Evolutionary conservation across 2,888 invertebrate genomes (phyloP).

Genomic region (Tridacna gigas): DNA sequence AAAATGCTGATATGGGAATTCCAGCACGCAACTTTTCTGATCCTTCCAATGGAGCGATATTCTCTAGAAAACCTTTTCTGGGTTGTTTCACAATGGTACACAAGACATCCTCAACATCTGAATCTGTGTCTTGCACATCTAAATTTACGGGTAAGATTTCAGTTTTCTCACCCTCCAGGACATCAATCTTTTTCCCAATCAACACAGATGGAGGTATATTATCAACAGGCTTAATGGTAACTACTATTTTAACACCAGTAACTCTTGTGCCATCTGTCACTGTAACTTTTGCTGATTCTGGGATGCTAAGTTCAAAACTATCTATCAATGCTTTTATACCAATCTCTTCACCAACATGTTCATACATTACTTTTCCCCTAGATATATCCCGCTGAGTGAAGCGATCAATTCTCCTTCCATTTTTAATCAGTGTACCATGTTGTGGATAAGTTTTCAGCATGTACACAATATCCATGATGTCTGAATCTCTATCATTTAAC

Average conservation of each 20-base stretch:
- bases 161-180: slow-evolving; percentile 80
- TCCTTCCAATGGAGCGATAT: slow-evolving; percentile 81
- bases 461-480: slow-evolving; percentile 78
- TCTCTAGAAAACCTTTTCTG: slow-evolving; percentile 82
- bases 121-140: slow-evolving; percentile 81
- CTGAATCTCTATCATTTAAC: slow-evolving; percentile 80
- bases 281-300: slow-evolving; percentile 77
- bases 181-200: slow-evolving; percentile 73
- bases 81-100: slow-evolving; percentile 83
- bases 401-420: slow-evolving; percentile 70
- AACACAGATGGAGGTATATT: slow-evolving; percentile 80
- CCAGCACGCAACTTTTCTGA: slow-evolving; percentile 81
- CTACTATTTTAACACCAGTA: slow-evolving; percentile 74
- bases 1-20: slow-evolving; percentile 82
- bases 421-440: slow-evolving; percentile 74
- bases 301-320: slow-evolving; percentile 78
- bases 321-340: slow-evolving; percentile 76
- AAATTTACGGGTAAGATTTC: slow-evolving; percentile 77
- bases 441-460: slow-evolving; percentile 75
- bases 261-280: slow-evolving; percentile 76
- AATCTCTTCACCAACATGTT: slow-evolving; percentile 82
- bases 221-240: slow-evolving; percentile 82
- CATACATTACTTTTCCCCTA: slow-evolving; percentile 76
- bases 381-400: slow-evolving; percentile 82
- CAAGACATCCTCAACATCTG: slow-evolving; percentile 77